Conservation (phyloP, 2,888 invertebrate genomes). For the Temnothorax rugatulus region DNA sequence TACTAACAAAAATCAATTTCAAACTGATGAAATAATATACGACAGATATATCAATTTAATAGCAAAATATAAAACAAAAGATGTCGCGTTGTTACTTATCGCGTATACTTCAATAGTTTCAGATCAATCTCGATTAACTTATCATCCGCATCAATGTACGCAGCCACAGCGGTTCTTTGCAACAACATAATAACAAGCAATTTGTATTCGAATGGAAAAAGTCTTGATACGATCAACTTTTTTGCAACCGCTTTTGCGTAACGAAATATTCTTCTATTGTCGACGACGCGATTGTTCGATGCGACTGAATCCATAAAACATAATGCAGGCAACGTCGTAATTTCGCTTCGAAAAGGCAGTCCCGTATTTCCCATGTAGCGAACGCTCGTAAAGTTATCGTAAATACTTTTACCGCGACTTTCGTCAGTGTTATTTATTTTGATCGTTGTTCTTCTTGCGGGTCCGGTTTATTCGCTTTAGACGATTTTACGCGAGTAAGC, state of each 20-base stretch:
- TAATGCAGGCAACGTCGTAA: slow-evolving; percentile 2
- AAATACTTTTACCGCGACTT: not conserved
- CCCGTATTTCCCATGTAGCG: not conserved
- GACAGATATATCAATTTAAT: not conserved
- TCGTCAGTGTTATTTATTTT: not conserved
- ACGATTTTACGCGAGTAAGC: not conserved
- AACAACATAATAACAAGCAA: not conserved
- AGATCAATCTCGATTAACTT: not conserved
- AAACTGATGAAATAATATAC: not conserved
- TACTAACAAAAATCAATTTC: not conserved
- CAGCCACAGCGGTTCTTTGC: not conserved
- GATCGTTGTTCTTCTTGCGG: not conserved
- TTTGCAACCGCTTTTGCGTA: not conserved
- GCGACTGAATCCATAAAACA: not conserved
- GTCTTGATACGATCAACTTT: not conserved
- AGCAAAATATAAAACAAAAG: not conserved
- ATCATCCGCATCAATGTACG: not conserved
- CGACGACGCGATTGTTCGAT: not conserved
- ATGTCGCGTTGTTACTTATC: not conserved
- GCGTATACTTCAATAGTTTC: not conserved
- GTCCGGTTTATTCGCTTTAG: not conserved
- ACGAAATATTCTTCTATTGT: not conserved
- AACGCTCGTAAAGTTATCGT: not conserved
- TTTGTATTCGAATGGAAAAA: slow-evolving; percentile 9
- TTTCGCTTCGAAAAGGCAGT: not conserved